Percentiles rank a stretch among this genome's conserved stretches.
phyloP scores from a whole-genome alignment of 1,140 invertebrate species.

The Tachypleus tridentatus region DNA sequence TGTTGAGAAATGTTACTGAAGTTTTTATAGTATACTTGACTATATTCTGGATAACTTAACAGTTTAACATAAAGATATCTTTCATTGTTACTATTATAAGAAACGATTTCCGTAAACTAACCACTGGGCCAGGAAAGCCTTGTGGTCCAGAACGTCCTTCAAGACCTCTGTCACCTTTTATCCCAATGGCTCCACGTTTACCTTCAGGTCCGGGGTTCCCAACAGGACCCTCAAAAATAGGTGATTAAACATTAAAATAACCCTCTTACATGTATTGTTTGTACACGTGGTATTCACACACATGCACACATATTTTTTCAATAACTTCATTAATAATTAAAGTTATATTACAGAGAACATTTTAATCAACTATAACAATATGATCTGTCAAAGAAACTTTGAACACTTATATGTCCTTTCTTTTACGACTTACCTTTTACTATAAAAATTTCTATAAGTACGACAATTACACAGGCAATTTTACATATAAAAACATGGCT shows the following conservation, averaged over 20 bases:
- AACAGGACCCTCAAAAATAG: slow-evolving; percentile 16
- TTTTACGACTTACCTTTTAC: too few relatives aligned
- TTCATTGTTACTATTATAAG: slow-evolving; percentile 2
- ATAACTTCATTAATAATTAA: too few relatives aligned
- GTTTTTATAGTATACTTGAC: slow-evolving; percentile 3
- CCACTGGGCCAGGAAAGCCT: slow-evolving; percentile 46
- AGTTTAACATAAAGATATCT: neutral
- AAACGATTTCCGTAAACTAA: slow-evolving; percentile 7
- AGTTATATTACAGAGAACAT: too few relatives aligned
- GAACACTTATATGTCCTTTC: too few relatives aligned
- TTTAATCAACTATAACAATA: too few relatives aligned
- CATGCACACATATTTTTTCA: too few relatives aligned
- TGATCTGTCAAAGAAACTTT: too few relatives aligned
- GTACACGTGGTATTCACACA: too few relatives aligned
- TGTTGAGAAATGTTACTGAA: neutral
- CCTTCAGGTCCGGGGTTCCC: slow-evolving; percentile 21
- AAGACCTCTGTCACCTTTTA: slow-evolving; percentile 51
- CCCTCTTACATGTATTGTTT: too few relatives aligned
- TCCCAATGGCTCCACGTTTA: slow-evolving; percentile 16
- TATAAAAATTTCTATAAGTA: too few relatives aligned
- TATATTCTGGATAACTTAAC: neutral
- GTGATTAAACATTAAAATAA: neutral
- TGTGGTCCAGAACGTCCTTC: slow-evolving; percentile 48
- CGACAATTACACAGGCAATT: too few relatives aligned
- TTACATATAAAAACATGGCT: too few relatives aligned